Base-by-base conservation (phyloP, 2,113 vertebrate genomes). In the Propithecus coquereli region DNA sequence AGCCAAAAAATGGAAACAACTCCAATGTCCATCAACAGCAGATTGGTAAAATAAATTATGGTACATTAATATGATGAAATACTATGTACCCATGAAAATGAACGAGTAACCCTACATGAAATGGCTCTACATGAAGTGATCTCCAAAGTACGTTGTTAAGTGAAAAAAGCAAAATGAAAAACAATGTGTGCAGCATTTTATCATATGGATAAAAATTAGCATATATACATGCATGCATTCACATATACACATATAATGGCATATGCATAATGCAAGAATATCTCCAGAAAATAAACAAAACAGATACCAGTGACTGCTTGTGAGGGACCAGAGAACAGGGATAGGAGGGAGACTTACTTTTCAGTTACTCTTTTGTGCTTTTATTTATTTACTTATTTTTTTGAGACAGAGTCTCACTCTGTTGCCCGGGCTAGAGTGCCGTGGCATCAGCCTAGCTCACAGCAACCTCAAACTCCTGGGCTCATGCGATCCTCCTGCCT, bases 151-250 rank as follows among this genome's bases (percentile, higher is more conserved):
- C 27, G 71, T 0, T 70, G 4, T 85, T 63, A 70, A 70, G 43
- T 57, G 52, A 59, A 63, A 85, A 76, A 85, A 74, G 34, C 57
- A 91, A 92, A 97, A 80, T 79, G 79, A 86, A 89, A 94, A 86
- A 47, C 25, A 71, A 14, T 34, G 16, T 37, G 25, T 34, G 11
- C 8, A 57, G 25, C 20, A 82, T 54, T 37, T 63, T 89, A 92
- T 92, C 37, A 77, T 68, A 77, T 94, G 34, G n/a, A 90, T 77
- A 86, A 76, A 94, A 71, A 82, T 50, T 92, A 40, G 23, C 74
- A 79, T 66, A 84, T 34, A 74, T 34, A 95, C 4, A 91, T 1
- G 84, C 22, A 65, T 87, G 73, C 5, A 70, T 30, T 52, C 34
- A 40, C 9, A 65, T 65, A 40, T 57, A 87, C 23, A 52, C 16